Percentiles rank a stretch among this genome's conserved stretches.
Conservation (phyloP, 92 coral and sea anemone species). For the Umimayanthus kanabou region DNA sequence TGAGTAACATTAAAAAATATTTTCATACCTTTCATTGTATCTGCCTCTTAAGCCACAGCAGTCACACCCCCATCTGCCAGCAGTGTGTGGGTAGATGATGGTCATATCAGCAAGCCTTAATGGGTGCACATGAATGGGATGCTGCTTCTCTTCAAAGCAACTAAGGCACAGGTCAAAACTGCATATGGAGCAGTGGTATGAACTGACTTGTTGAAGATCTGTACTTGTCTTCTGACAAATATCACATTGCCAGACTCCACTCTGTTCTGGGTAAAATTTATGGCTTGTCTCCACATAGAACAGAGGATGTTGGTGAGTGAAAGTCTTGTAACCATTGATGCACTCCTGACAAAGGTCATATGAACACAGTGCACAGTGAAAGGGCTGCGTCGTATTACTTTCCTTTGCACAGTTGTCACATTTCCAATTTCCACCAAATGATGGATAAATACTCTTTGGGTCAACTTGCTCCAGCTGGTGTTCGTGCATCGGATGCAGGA, state of each 20-base stretch:
- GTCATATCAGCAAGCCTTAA: constrained; percentile 65
- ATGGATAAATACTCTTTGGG: constrained; percentile 54
- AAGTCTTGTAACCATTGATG: constrained; percentile 26
- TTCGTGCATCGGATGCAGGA: constrained; percentile 50
- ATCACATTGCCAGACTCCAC: constrained; percentile 71
- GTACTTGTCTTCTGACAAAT: constrained; percentile 59
- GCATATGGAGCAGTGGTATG: constrained; percentile 69
- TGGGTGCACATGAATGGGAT: constrained; percentile 78
- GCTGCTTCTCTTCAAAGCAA: constrained; percentile 59
- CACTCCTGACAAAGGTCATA: constrained; percentile 73
- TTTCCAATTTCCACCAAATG: constrained; percentile 68
- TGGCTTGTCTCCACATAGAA: constrained; percentile 50
- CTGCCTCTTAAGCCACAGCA: constrained; percentile 74
- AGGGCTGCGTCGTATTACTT: constrained; percentile 47
- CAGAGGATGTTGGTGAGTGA: constrained; percentile 65
- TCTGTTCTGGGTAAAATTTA: constrained; percentile 42
- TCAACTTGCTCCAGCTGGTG: constrained; percentile 53
- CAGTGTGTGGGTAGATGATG: constrained; percentile 59
- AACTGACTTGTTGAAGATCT: constrained; percentile 49
- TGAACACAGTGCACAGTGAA: constrained; percentile 62
- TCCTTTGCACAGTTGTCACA: constrained; percentile 73
- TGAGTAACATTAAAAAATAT: too few relatives aligned
- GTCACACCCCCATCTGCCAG: constrained; percentile 89
- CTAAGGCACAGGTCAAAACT: constrained; percentile 70
- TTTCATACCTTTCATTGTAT: constrained; percentile 68